These are phyloP conservation scores for Sternarchorhynchus goeldii DNA, from an alignment of 2,797 vertebrate species.

Conservation along the genomic window DNA sequence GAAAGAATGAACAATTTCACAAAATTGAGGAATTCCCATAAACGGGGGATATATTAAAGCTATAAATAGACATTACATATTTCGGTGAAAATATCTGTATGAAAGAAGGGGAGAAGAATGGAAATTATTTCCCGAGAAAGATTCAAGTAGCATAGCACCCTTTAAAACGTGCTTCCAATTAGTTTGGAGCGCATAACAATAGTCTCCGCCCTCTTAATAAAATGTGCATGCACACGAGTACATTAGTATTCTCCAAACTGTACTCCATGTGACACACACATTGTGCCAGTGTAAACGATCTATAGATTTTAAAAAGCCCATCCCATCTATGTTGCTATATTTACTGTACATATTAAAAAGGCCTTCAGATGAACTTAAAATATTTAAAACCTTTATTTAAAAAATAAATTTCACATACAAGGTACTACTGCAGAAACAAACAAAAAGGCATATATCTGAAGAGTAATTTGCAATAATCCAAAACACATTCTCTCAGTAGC, in stretches of 20 bases:
- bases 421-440: background rate
- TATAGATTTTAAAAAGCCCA: slow-evolving; percentile 2
- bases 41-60: slow-evolving; percentile 34
- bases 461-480: slow-evolving; percentile 33
- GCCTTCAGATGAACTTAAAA: slow-evolving; percentile 19
- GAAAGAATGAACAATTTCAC: background rate
- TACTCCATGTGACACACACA: slow-evolving; percentile 27
- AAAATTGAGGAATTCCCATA: background rate
- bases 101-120: background rate
- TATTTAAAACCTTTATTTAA: slow-evolving; percentile 14
- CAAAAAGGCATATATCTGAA: slow-evolving; percentile 5
- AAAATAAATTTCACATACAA: slow-evolving; percentile 3
- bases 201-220: slow-evolving; percentile 7
- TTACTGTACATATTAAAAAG: slow-evolving; percentile 21
- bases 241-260: background rate
- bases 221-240: slow-evolving; percentile 11
- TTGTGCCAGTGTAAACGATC: slow-evolving; percentile 31
- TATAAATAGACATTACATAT: slow-evolving; percentile 37
- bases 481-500: slow-evolving; percentile 35
- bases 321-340: background rate
- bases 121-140: slow-evolving; percentile 9
- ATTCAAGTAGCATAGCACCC: background rate
- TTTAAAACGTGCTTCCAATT: background rate
- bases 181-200: background rate
- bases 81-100: slow-evolving; percentile 1